Percentiles rank a stretch among this genome's conserved stretches.
Evolutionary conservation across 2,113 vertebrate genomes (phyloP).

Genomic region (Perognathus longimembris): DNA sequence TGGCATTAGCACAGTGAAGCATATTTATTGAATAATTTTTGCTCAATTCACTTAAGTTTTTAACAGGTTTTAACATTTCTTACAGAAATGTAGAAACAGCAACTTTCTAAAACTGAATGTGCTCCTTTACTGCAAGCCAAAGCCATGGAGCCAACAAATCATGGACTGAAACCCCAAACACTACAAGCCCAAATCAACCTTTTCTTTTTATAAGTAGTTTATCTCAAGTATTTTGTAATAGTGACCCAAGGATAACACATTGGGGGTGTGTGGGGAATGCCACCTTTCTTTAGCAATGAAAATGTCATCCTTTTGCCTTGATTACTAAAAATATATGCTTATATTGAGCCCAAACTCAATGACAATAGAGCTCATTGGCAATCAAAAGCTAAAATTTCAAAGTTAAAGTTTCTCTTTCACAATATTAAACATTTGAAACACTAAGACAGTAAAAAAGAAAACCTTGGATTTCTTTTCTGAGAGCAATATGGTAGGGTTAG

Average conservation of each 20-base stretch:
- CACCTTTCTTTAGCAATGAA: background rate
- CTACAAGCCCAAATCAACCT: background rate
- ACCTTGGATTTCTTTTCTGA: conserved; percentile 42
- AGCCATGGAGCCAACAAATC: background rate
- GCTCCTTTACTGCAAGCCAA: background rate
- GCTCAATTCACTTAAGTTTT: background rate
- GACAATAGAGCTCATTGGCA: conserved; percentile 45
- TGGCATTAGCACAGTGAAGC: background rate
- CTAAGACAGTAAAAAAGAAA: background rate
- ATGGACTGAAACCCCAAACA: background rate
- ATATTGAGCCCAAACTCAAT: conserved; percentile 6
- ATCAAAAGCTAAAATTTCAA: conserved; percentile 16
- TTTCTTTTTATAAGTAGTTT: background rate
- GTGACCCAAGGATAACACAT: background rate
- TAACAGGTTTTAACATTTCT: background rate
- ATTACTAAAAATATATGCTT: conserved; percentile 44
- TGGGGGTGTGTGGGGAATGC: background rate
- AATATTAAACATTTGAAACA: background rate
- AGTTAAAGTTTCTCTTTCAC: background rate
- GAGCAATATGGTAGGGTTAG: background rate
- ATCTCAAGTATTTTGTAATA: background rate
- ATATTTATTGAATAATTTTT: background rate
- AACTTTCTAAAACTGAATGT: background rate
- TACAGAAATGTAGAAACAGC: background rate
- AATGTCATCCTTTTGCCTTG: conserved; percentile 6